These are phyloP conservation scores for Buceros bicornis DNA, from an alignment of 2,797 vertebrate species.

Conservation along the genomic window DNA sequence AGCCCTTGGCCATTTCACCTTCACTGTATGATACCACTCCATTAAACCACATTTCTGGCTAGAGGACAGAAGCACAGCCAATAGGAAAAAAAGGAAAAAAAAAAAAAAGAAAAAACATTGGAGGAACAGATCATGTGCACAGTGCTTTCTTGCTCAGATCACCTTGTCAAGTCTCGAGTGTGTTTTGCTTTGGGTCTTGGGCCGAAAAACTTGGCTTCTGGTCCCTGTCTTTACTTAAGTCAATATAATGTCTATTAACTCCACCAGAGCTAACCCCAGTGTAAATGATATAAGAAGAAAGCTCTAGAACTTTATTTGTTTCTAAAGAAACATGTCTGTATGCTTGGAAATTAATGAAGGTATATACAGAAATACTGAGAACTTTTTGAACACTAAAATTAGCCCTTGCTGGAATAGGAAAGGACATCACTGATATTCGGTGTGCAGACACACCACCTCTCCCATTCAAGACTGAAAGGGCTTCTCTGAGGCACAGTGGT, in stretches of 20 bases:
- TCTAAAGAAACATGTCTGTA: not conserved
- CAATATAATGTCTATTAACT: not conserved
- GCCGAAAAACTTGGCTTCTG: not conserved
- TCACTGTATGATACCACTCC: not conserved
- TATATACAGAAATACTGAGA: not conserved
- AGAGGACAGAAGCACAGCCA: not conserved
- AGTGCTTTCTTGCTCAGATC: not conserved
- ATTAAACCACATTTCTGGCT: constrained; percentile 17
- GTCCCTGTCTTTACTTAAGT: not conserved
- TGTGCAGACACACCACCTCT: not conserved
- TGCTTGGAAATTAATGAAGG: not conserved
- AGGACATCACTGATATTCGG: not conserved
- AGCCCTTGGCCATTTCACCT: constrained; percentile 25
- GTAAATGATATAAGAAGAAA: not conserved
- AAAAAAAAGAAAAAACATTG: not conserved
- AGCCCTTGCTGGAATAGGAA: not conserved
- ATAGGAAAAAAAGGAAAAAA: not conserved
- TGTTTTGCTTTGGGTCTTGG: not conserved
- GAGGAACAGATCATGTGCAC: not conserved
- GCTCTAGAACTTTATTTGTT: not conserved
- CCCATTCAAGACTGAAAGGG: not conserved
- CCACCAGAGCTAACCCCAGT: not conserved
- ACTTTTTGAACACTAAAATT: not conserved
- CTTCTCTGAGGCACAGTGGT: not conserved
- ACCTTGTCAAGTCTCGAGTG: not conserved